Base-by-base conservation (phyloP, 2,888 invertebrate genomes). In the Encarsia formosa region DNA sequence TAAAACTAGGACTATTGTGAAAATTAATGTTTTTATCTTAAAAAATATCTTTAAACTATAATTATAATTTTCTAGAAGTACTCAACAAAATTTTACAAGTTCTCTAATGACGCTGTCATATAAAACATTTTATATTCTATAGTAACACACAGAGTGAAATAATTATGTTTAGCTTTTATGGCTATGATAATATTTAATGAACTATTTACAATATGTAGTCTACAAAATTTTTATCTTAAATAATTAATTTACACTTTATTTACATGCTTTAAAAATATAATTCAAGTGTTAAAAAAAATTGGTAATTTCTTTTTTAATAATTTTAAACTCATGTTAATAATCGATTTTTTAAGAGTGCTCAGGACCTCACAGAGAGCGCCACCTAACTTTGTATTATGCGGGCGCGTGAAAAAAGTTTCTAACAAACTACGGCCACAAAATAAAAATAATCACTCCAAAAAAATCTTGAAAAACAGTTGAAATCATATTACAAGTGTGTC, bases 21-120 rank as follows among this genome's bases (percentile, higher is more conserved):
- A n/a, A n/a, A n/a, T n/a, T n/a, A n/a, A n/a, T n/a, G n/a, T n/a
- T n/a, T n/a, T n/a, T n/a, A n/a, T n/a, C n/a, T n/a, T n/a, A n/a
- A n/a, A n/a, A 59, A 62, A 63, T 65, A 67, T 63, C 65, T 64
- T 64, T 65, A 61, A 64, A 62, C 64, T 63, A 66, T 59, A 61
- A 16, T 43, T 40, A 37, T 39, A 52, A 32, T 34, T 22, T 37
- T 48, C 15, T 40, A 40, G 23, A 45, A 41, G 43, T 51, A 48
- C 44, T 26, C 42, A 56, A 56, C 52, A 52, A 46, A 56, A 56
- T 43, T 52, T 42, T 55, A 51, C 51, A 55, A 44, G 20, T 29
- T 47, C 37, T 29, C 44, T 38, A 49, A 34, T 51, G 41, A 52
- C 52, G 42, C 37, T 52, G 46, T 56, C 49, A 41, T 43, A 39